Conservation (phyloP, 2,797 vertebrate genomes). For the Gephyroberyx darwinii region DNA sequence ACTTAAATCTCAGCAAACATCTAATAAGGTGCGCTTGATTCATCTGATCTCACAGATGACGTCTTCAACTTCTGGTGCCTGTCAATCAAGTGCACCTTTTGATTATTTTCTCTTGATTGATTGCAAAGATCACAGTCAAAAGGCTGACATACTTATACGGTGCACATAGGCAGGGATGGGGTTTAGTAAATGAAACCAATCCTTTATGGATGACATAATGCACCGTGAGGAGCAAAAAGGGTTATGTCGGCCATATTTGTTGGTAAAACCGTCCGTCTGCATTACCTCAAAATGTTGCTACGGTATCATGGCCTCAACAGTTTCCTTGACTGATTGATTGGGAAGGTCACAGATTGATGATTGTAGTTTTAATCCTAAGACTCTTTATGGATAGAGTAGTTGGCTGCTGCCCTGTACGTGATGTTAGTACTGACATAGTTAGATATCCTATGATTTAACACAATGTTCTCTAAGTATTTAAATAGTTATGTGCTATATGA, state of each 20-base stretch:
- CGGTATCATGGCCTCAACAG: conserved; percentile 14
- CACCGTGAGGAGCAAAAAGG: background rate
- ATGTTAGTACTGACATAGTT: conserved; percentile 14
- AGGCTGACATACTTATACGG: too few relatives aligned
- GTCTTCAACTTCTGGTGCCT: too few relatives aligned
- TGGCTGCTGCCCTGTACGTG: conserved; percentile 18
- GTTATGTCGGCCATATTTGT: background rate
- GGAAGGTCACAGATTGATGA: conserved; percentile 25
- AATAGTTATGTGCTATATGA: conserved; percentile 10
- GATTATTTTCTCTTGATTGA: too few relatives aligned
- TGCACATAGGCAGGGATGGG: background rate
- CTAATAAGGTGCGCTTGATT: too few relatives aligned
- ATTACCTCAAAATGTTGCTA: conserved; percentile 31
- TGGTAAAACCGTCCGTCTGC: background rate
- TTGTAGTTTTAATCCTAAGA: conserved; percentile 42
- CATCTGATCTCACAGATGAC: too few relatives aligned
- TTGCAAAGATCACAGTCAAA: too few relatives aligned
- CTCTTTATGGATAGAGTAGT: conserved; percentile 16
- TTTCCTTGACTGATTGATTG: background rate
- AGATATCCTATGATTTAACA: conserved; percentile 24
- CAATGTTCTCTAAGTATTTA: conserved; percentile 18
- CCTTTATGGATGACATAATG: too few relatives aligned
- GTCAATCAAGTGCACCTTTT: too few relatives aligned
- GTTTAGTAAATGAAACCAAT: background rate
- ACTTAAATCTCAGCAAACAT: too few relatives aligned